Conservation (phyloP, 2,797 vertebrate species). For the Microchirus variegatus region DNA sequence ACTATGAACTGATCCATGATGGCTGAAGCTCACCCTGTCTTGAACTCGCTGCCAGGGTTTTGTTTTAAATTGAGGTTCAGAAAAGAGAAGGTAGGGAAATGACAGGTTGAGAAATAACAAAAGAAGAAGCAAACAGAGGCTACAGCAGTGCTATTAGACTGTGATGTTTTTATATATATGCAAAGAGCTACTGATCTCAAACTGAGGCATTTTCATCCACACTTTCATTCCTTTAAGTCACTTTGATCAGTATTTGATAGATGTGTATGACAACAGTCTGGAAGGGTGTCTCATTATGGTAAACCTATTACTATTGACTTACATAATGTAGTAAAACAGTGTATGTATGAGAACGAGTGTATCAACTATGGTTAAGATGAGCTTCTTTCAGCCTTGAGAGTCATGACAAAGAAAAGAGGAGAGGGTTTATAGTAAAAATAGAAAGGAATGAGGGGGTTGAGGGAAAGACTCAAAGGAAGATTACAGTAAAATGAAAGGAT, state of each 20-base stretch:
- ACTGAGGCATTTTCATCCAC: no score
- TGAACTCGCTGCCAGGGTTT: not conserved
- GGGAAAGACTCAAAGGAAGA: conserved; percentile 42
- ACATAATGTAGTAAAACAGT: no score
- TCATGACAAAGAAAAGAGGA: conserved; percentile 43
- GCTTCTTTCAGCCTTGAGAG: conserved; percentile 41
- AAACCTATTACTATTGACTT: no score
- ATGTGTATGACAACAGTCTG: no score
- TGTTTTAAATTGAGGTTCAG: not conserved
- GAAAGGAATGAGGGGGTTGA: conserved; percentile 34
- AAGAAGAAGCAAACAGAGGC: no score
- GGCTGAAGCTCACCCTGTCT: conserved; percentile 6
- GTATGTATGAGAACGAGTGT: conserved; percentile 1
- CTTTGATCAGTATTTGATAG: no score
- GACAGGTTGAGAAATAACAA: no score
- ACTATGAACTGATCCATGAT: conserved; percentile 22
- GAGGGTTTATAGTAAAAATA: conserved; percentile 59
- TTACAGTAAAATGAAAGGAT: conserved; percentile 46
- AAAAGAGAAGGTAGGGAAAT: not conserved
- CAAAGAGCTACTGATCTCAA: no score
- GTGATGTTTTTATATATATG: no score
- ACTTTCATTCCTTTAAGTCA: no score
- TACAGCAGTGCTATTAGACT: no score
- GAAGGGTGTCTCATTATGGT: no score
- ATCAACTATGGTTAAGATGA: conserved; percentile 30